Base-by-base conservation (phyloP, 2,888 invertebrate species). In the Apodemia mormo region DNA sequence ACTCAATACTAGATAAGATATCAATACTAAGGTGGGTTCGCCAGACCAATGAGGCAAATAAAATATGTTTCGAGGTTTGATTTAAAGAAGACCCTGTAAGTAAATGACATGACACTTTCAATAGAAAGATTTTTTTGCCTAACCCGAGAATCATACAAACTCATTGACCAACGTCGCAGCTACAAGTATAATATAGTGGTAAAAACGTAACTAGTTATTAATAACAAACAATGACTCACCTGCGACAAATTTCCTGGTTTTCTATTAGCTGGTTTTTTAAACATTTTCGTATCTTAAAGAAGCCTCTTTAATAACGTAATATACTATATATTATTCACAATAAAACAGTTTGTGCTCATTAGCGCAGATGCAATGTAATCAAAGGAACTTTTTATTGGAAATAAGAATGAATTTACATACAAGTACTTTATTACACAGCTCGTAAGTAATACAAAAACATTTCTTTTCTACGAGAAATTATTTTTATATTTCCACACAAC, bases 201-300 rank as follows among this genome's bases (percentile, higher is more conserved):
- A 52, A 5, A 52, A n/a, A 52, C 49, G 5, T 52, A 54, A 22
- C 49, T 49, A 49, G 8, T 22, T 8, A 54, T 22, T 22, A 67
- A 29, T 6, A 66, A 49, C 33, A 67, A 66, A 64, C 79, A 81
- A 86, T 93, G 90, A 93, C 92, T 93, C 92, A 93, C 92, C 85
- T 92, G 92, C n/a, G 92, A 89, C 79, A 92, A 86, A 79, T 89
- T 90, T 56, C 80, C 76, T 80, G 82, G 90, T 79, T 87, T 89
- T 76, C 86, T 85, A 74, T 88, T 82, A 78, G 76, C 84, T 56
- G 86, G 87, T 73, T 85, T 90, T 74, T 84, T 86, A 74, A 78
- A 83, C 92, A 92, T 92, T 77, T 80, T 80, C 37, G 10, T 10
- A 22, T 65, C 12, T 2, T 29, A 54, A 12, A 12, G 12, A 12